phyloP scores from a whole-genome alignment of 2,113 vertebrate species.

The Sorex fumeus region DNA sequence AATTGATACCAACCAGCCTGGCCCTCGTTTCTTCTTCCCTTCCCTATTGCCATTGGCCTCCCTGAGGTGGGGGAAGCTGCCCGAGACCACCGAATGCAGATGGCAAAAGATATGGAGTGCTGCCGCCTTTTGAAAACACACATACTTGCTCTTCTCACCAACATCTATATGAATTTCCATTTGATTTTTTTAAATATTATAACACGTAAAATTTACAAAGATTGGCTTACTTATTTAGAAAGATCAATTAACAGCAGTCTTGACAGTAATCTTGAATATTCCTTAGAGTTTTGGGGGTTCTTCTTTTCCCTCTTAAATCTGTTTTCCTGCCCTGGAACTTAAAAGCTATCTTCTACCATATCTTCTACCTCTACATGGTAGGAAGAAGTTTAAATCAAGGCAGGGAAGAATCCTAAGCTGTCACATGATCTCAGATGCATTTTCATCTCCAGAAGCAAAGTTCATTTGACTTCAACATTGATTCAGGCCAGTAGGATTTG shows the following conservation, averaged over 20 bases:
- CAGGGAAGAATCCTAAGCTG: slow-evolving; percentile 46
- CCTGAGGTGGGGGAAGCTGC: no score
- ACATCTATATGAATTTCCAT: slow-evolving; percentile 1
- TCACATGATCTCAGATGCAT: background rate
- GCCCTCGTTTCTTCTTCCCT: no score
- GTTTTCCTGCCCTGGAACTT: slow-evolving; percentile 48
- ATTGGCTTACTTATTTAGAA: slow-evolving; percentile 63
- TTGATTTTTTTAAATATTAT: slow-evolving; percentile 34
- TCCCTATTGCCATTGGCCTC: no score
- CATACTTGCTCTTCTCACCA: slow-evolving; percentile 1
- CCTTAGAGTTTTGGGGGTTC: slow-evolving; percentile 53
- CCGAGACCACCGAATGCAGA: no score
- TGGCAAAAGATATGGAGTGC: no score
- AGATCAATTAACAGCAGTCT: slow-evolving; percentile 36
- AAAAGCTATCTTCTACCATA: slow-evolving; percentile 47
- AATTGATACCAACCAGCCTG: no score
- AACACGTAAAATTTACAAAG: background rate
- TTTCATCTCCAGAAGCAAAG: slow-evolving; percentile 65
- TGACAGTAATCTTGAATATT: slow-evolving; percentile 46
- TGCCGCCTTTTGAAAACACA: no score
- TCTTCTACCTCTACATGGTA: slow-evolving; percentile 13
- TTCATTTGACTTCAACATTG: slow-evolving; percentile 10
- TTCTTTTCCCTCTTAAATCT: slow-evolving; percentile 74
- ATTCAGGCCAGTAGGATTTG: slow-evolving; percentile 53
- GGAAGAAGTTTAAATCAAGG: slow-evolving; percentile 60